phyloP scores from a whole-genome alignment of 1,140 invertebrate species.

The Drosophila orena region DNA sequence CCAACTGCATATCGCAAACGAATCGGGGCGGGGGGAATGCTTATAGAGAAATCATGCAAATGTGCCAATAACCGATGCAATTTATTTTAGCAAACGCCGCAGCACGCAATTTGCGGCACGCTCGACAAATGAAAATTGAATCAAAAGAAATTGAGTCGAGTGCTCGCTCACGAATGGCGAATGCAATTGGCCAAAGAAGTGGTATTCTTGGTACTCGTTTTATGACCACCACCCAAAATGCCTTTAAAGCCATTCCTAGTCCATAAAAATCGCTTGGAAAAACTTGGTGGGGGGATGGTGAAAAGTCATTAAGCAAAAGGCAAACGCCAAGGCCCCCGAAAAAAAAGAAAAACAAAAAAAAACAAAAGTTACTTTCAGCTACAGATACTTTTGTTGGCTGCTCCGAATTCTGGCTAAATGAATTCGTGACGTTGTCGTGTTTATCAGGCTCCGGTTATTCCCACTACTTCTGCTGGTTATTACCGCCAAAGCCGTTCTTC shows the following conservation, averaged over 20 bases:
- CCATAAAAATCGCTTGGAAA: background rate
- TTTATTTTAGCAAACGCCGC: conserved; percentile 50
- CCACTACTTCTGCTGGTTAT: conserved; percentile 31
- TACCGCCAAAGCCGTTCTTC: conserved; percentile 23
- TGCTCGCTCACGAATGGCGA: conserved; percentile 39
- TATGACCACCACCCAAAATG: conserved; percentile 2
- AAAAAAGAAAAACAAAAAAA: conserved; percentile 49
- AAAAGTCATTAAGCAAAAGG: conserved; percentile 79
- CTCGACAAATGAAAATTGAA: conserved; percentile 49
- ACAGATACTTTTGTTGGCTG: conserved; percentile 43
- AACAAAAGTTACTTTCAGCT: conserved; percentile 51
- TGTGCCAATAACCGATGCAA: conserved; percentile 67
- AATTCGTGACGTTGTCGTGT: conserved; percentile 76
- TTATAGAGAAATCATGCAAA: conserved; percentile 54
- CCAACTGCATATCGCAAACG: conserved; percentile 37
- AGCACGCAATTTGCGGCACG: conserved; percentile 55
- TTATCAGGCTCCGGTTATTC: conserved; percentile 65
- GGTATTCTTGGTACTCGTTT: conserved; percentile 13
- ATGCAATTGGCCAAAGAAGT: conserved; percentile 60
- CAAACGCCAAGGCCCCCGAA: conserved; percentile 51
- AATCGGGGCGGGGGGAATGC: background rate
- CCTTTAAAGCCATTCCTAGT: conserved; percentile 18
- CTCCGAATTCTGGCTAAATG: conserved; percentile 17
- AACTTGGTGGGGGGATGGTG: background rate
- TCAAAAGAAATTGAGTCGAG: conserved; percentile 30